Evolutionary conservation across 2,888 invertebrate genomes (phyloP), one percentile per base, ranked within the genome.

Genomic region (Hyposoter didymator): DNA sequence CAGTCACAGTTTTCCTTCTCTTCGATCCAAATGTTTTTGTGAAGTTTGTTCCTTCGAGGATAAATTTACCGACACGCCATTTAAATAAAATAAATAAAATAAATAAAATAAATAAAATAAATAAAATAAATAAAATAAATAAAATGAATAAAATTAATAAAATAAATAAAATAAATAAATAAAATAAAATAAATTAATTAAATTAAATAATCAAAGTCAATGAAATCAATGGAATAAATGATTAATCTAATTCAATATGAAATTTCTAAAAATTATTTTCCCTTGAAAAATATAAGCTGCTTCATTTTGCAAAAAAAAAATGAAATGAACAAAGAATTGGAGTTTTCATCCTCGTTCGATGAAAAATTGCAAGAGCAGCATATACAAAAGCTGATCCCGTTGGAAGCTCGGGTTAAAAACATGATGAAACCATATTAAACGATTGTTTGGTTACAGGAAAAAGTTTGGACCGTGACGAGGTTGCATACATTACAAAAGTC

Each of bases 401-500:
- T 22, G 4, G 69, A 22, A 35, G 47, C 19, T 35, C 64, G 32
- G 12, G 47, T 47, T 75, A 47, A 75, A 47, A 32, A 64, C 47
- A 35, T 32, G 17, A 64, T 75, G 14, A 75, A 75, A 59, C 22
- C 32, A 35, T 64, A 19, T 32, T 1, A 35, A 72, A 45, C 12
- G 22, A 19, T 52, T 52, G 1, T 52, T 49, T 72, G 1, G 19
- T 59, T 6, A 17, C 19, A 7, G 12, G 17, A 7, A 32, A 49
- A 72, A 32, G 35, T 14, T 72, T 35, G 19, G 32, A 52, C 12
- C 70, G 19, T 72, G 72, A 52, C 52, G 72, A 49, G 52, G 32
- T 47, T 47, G 32, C n/a, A 12, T 64, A 74, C 47, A 64, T 75
- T 64, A 75, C 62, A 39, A 7, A 32, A 14, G 47, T 59, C n/a